Percentiles rank a stretch among this genome's conserved stretches.
Conservation (phyloP, 2,113 vertebrate genomes). For the Stictonetta naevosa region DNA sequence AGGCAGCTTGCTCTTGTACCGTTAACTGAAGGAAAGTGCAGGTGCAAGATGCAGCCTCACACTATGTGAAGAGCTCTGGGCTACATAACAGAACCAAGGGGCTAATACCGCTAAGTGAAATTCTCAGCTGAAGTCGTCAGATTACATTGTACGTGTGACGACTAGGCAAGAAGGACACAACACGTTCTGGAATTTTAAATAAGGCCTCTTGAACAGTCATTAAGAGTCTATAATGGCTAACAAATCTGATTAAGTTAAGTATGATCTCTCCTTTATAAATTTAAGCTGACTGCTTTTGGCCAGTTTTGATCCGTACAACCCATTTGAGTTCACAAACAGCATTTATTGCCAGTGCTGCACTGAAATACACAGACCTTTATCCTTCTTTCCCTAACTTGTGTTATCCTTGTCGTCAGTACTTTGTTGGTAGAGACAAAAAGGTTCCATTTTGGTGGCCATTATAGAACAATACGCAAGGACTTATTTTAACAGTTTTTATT, state of each 20-base stretch:
- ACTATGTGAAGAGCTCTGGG: not conserved
- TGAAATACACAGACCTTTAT: not conserved
- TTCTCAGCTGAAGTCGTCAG: not conserved
- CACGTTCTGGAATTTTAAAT: not conserved
- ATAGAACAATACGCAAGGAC: fast-evolving
- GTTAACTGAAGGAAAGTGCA: not conserved
- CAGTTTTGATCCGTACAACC: not conserved
- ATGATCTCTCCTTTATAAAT: not conserved
- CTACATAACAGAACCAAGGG: no score
- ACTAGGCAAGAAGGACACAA: not conserved
- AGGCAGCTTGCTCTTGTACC: not conserved
- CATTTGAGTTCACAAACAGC: not conserved
- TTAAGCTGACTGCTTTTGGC: not conserved
- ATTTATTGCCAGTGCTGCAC: not conserved
- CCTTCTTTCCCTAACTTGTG: not conserved
- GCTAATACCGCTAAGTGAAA: not conserved
- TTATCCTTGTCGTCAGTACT: not conserved
- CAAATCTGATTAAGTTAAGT: constrained; percentile 47
- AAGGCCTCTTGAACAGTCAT: not conserved
- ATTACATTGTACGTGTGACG: not conserved
- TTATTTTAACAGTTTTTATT: not conserved
- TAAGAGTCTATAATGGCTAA: not conserved
- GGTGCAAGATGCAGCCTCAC: not conserved
- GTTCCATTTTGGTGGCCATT: not conserved
- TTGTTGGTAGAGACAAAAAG: not conserved